phyloP scores from a whole-genome alignment of 2,113 vertebrate genomes.

The Pagrus major region DNA sequence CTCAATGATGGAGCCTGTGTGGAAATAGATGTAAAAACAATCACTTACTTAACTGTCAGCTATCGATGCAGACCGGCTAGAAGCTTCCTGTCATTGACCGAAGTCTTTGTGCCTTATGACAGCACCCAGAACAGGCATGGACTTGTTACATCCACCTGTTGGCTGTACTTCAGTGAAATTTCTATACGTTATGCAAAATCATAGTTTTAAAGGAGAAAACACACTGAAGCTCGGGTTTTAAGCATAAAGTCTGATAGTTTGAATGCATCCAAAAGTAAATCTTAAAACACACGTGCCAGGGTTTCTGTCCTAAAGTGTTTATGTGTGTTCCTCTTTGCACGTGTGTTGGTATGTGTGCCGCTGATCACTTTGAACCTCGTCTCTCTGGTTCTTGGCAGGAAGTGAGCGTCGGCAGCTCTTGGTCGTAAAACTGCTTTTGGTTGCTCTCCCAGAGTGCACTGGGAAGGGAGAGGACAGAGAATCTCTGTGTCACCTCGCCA shows the following conservation, averaged over 20 bases:
- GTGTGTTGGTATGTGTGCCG: slow-evolving; percentile 35
- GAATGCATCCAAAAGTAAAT: not conserved
- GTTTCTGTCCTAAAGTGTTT: not conserved
- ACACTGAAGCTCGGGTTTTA: too few relatives aligned
- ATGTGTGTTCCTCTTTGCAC: slow-evolving; percentile 19
- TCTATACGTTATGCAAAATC: not conserved
- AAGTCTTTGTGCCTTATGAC: not conserved
- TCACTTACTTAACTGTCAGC: too few relatives aligned
- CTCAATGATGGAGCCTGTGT: too few relatives aligned
- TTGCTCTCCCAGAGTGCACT: slow-evolving; percentile 66
- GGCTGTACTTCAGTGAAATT: not conserved
- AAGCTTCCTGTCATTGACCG: not conserved
- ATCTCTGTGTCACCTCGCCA: slow-evolving; percentile 69
- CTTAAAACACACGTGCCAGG: not conserved
- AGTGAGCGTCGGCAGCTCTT: slow-evolving; percentile 67
- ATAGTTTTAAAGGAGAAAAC: rapidly evolving
- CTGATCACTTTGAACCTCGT: slow-evolving; percentile 67
- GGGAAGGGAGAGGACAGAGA: slow-evolving; percentile 72
- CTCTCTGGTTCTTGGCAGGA: slow-evolving; percentile 73
- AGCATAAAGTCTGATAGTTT: not conserved
- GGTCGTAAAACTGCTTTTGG: slow-evolving; percentile 76
- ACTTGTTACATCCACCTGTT: slow-evolving; percentile 16
- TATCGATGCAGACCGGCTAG: too few relatives aligned
- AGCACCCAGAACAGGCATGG: not conserved
- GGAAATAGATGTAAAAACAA: too few relatives aligned